Conservation (phyloP, 2,113 vertebrate genomes). For the Corynorhinus townsendii region DNA sequence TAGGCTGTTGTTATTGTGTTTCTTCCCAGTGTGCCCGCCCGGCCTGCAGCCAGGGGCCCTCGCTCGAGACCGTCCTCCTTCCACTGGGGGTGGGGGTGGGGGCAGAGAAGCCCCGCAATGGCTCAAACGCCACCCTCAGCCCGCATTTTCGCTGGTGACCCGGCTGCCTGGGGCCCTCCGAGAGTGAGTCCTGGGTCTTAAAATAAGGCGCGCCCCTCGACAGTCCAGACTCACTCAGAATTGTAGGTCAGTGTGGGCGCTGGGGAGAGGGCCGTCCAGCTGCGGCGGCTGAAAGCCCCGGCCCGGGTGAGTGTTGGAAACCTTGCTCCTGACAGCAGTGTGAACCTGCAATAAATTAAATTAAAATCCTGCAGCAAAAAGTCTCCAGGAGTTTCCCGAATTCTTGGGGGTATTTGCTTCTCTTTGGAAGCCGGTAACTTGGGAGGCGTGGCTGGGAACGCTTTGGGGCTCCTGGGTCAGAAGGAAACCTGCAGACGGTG, state of each 20-base stretch:
- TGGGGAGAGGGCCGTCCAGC: fast-evolving
- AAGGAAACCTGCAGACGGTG: background rate
- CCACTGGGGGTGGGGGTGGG: background rate
- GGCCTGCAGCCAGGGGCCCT: no score
- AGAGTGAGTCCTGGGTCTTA: fast-evolving
- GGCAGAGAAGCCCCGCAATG: background rate
- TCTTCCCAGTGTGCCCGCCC: background rate
- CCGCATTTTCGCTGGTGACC: no score
- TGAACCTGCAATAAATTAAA: background rate
- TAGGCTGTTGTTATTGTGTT: background rate
- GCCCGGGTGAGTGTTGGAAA: fast-evolving
- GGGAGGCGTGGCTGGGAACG: background rate
- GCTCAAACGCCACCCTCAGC: no score
- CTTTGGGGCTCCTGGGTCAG: background rate
- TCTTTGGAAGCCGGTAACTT: background rate
- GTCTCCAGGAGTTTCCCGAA: background rate
- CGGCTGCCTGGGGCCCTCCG: background rate
- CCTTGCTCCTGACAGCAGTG: background rate
- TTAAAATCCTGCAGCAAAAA: background rate
- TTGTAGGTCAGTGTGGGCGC: fast-evolving
- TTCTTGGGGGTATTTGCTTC: background rate
- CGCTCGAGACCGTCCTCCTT: background rate
- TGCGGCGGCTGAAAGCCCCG: background rate
- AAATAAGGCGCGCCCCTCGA: background rate
- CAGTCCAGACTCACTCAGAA: fast-evolving